Percentiles rank a stretch among this genome's conserved stretches.
Evolutionary conservation across 2,113 vertebrate species (phyloP).

Genomic region (Crotalus helleri): DNA sequence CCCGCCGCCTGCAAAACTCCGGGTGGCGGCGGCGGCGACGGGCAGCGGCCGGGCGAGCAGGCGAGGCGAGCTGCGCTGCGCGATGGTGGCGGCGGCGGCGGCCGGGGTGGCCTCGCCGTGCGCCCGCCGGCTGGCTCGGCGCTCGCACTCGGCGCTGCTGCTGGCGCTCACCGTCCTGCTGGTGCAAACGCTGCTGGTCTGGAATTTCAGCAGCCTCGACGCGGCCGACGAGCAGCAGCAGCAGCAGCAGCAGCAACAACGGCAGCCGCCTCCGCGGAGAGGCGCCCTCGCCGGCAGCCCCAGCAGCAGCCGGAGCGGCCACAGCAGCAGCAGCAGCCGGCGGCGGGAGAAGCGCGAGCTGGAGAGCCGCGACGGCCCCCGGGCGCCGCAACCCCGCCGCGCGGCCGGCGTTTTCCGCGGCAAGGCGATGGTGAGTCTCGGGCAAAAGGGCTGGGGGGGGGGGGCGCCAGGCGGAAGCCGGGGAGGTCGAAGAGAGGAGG

Average conservation of each 20-base stretch:
- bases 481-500: too few species aligned
- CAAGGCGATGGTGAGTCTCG: slow-evolving; percentile 58
- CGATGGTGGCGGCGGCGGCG: not conserved
- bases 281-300: not conserved
- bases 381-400: slow-evolving; percentile 58
- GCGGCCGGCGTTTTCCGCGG: slow-evolving; percentile 64
- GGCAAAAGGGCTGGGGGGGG: not conserved
- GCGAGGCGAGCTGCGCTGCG: slow-evolving; percentile 26
- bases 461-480: not conserved
- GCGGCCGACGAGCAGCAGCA: slow-evolving; percentile 76
- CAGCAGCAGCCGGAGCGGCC: not conserved
- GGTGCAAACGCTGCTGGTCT: slow-evolving; percentile 88
- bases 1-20: slow-evolving; percentile 70
- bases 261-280: not conserved
- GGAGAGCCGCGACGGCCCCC: slow-evolving; percentile 51
- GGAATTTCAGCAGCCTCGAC: slow-evolving; percentile 93
- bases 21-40: slow-evolving; percentile 63
- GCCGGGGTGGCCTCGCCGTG: slow-evolving; percentile 68
- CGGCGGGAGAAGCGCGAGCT: slow-evolving; percentile 70
- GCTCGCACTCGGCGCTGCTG: slow-evolving; percentile 84
- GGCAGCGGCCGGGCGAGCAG: not conserved
- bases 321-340: slow-evolving; percentile 61
- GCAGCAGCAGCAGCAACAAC: slow-evolving; percentile 51
- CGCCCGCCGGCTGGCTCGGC: slow-evolving; percentile 86
- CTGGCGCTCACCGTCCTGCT: slow-evolving; percentile 87